Conservation (phyloP, 2,888 invertebrate species). For the Leucozona laternaria region DNA sequence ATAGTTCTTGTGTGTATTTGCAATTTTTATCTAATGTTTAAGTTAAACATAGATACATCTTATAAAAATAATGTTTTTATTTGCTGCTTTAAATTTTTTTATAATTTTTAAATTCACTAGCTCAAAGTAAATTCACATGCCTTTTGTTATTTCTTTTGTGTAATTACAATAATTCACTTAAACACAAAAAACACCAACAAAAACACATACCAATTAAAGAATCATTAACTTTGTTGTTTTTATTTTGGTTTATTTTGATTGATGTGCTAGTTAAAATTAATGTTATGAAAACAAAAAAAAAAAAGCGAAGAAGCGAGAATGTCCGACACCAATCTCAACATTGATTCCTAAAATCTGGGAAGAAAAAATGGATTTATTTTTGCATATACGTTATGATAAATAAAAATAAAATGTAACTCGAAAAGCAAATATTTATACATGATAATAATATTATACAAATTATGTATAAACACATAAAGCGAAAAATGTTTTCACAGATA, state of each 20-base stretch:
- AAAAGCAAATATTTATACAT: slow-evolving; percentile 49
- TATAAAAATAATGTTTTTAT: slow-evolving; percentile 43
- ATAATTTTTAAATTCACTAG: not conserved
- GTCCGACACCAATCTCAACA: slow-evolving; percentile 62
- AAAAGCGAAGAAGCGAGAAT: slow-evolving; percentile 62
- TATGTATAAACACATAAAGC: slow-evolving; percentile 63
- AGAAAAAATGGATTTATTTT: slow-evolving; percentile 73
- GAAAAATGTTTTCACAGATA: slow-evolving; percentile 49
- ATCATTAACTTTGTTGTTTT: not conserved
- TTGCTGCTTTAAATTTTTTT: slow-evolving; percentile 53
- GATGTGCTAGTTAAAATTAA: not conserved
- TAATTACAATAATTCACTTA: not conserved
- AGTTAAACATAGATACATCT: slow-evolving; percentile 56
- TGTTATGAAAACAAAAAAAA: not conserved
- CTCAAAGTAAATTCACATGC: not conserved
- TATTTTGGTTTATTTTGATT: not conserved
- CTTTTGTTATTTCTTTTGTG: not conserved
- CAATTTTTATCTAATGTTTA: slow-evolving; percentile 68
- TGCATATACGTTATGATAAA: slow-evolving; percentile 51
- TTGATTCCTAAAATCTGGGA: slow-evolving; percentile 74
- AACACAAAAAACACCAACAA: slow-evolving; percentile 17
- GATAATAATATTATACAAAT: slow-evolving; percentile 55
- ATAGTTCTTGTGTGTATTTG: slow-evolving; percentile 68
- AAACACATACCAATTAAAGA: not conserved
- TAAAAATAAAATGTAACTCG: slow-evolving; percentile 7